Base-by-base conservation (phyloP, 2,113 vertebrate species). In the Galeopterus variegatus region DNA sequence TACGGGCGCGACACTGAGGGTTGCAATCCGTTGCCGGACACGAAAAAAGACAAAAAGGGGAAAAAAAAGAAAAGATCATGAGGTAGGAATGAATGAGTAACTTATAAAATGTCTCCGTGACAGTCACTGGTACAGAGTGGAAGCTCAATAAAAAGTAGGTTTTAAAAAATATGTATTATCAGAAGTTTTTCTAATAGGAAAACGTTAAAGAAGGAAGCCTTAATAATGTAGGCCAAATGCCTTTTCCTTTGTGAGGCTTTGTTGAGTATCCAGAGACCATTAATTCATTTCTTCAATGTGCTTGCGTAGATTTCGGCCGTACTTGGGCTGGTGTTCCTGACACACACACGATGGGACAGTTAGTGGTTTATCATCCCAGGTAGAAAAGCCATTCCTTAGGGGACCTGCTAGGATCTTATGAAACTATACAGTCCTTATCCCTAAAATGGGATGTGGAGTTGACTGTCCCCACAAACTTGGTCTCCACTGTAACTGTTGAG, bases 401-500 rank as follows among this genome's bases (percentile, higher is more conserved):
- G 23, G 10, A 48, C n/a, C n/a, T 72, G 28, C 48, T 28, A 14
- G 45, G 65, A 31, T 28, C 52, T 73, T 3, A 18, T 26, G 23
- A 4, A 31, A 5, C 24, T 1, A 0, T 26, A 3, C 14, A 4
- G 21, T 31, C n/a, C 4, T 5, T 8, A 8, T 31, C 45, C 52
- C 26, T 70, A 81, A 54, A 26, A 64, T 33, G 86, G 52, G 14
- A 21, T 86, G 31, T 58, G 62, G 62, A 41, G 41, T 41, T 41
- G 41, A 41, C 41, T 41, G 41, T 41, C 41, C 41, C 41, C 41
- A 3, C 41, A 41, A 41, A 41, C 41, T 41, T 41, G 4, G 4
- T 41, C 41, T 41, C 41, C 41, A 41, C 41, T 41, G 41, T 41
- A 41, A 41, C 41, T 41, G 41, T 41, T 41, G 41, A 41, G 41